A percentile compares a stretch with the other conserved stretches of the same genome.
Evolutionary conservation across 2,888 invertebrate genomes (phyloP).

Genomic region (Lasioglossum oenotherae): DNA sequence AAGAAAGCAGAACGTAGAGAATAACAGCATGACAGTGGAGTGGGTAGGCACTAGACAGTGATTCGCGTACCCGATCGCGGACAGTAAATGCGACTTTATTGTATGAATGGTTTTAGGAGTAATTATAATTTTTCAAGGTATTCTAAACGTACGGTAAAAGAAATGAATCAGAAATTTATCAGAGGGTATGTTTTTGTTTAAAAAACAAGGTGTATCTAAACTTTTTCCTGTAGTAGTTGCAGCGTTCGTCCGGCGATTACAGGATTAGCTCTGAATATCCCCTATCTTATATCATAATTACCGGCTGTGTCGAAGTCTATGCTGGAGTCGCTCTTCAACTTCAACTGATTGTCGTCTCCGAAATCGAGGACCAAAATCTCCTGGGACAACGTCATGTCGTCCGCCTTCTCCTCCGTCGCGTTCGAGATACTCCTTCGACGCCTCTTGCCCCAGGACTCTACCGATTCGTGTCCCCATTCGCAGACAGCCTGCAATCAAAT

Average conservation of each 20-base stretch:
- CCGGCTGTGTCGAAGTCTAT: slow-evolving; percentile 85
- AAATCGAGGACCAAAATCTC: slow-evolving; percentile 97
- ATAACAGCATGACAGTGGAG: no score
- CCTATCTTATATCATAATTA: slow-evolving; percentile 57
- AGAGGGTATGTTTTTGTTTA: no score
- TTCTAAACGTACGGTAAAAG: no score
- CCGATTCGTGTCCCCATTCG: slow-evolving; percentile 95
- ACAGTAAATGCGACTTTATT: no score
- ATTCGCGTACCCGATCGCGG: no score
- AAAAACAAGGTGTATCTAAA: no score
- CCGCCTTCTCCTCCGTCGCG: slow-evolving; percentile 88
- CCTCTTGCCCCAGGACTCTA: slow-evolving; percentile 96
- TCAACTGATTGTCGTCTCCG: slow-evolving; percentile 93
- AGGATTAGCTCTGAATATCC: neutral
- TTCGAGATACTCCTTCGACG: slow-evolving; percentile 90
- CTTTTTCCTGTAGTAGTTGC: neutral
- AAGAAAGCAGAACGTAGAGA: no score
- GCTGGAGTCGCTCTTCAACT: slow-evolving; percentile 90
- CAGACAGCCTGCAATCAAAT: slow-evolving; percentile 89
- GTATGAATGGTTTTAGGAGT: no score
- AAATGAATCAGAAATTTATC: no score
- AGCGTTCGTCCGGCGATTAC: neutral
- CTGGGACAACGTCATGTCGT: slow-evolving; percentile 97
- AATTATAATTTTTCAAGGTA: no score
- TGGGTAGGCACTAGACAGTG: no score